Evolutionary conservation across 2,113 vertebrate genomes (phyloP).

Genomic region (Cichladusa arquata): DNA sequence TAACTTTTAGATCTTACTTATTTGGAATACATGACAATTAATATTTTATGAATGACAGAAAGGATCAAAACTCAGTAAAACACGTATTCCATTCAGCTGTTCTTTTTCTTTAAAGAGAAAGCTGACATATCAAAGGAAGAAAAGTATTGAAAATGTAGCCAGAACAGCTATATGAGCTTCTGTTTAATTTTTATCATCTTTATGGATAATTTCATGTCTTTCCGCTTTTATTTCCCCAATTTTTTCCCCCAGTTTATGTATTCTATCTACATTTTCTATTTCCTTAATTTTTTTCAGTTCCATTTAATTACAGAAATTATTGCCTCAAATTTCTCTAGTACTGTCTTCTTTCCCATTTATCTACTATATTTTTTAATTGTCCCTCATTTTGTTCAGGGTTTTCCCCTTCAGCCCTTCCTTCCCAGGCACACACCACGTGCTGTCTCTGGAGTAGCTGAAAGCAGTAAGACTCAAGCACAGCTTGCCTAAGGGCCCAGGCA

Average conservation of each 20-base stretch:
- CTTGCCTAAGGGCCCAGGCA: slow-evolving; percentile 10
- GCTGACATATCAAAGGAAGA: neutral
- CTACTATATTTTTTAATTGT: neutral
- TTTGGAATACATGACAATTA: neutral
- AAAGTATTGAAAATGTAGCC: neutral
- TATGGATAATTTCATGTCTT: neutral
- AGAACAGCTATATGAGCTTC: neutral
- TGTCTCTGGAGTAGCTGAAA: slow-evolving; percentile 15
- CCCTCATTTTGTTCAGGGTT: neutral
- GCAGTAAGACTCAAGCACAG: slow-evolving; percentile 10
- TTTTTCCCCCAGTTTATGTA: neutral
- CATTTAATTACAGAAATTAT: neutral
- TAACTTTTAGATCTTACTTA: neutral
- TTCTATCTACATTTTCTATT: neutral
- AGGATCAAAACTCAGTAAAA: neutral
- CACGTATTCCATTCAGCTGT: neutral
- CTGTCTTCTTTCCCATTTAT: neutral
- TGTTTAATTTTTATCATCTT: neutral
- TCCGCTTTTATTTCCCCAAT: neutral
- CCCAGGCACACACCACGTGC: neutral
- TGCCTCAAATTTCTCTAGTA: neutral
- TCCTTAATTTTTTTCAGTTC: neutral
- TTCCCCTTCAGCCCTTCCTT: neutral
- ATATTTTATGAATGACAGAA: neutral
- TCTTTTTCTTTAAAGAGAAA: neutral